Conservation (phyloP, 2,888 invertebrate genomes). For the Melipona bicolor region DNA sequence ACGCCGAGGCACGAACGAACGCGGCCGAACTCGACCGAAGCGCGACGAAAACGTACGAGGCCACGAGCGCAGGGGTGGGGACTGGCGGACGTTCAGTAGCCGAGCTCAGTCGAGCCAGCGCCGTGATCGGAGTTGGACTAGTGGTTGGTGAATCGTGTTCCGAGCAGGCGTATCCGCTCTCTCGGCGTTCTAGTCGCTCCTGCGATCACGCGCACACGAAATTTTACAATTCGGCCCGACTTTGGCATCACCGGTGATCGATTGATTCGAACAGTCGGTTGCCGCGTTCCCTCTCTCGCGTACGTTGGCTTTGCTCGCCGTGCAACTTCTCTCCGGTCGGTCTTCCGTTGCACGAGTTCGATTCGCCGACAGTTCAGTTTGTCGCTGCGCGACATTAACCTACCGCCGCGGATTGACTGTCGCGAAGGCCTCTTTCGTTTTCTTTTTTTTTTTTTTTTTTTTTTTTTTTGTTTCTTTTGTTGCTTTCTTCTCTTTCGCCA, state of each 20-base stretch:
- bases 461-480: background rate
- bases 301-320: slow-evolving; percentile 1
- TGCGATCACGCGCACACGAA: slow-evolving; percentile 60
- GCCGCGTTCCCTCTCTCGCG: slow-evolving; percentile 7
- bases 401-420: slow-evolving; percentile 42
- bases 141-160: slow-evolving; percentile 70
- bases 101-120: slow-evolving; percentile 81
- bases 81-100: slow-evolving; percentile 67
- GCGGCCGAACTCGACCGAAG: slow-evolving; percentile 53
- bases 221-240: slow-evolving; percentile 40
- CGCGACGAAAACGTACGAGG: slow-evolving; percentile 68
- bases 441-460: too few species aligned
- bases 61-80: slow-evolving; percentile 54
- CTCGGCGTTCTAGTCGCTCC: slow-evolving; percentile 53
- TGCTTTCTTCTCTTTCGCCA: slow-evolving; percentile 3
- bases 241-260: slow-evolving; percentile 48
- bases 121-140: slow-evolving; percentile 78
- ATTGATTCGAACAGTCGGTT: slow-evolving; percentile 7
- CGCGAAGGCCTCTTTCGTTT: slow-evolving; percentile 10
- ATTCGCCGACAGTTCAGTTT: slow-evolving; percentile 6
- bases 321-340: background rate
- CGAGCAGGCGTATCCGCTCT: slow-evolving; percentile 47
- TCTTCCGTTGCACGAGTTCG: background rate
- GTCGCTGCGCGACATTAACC: slow-evolving; percentile 6
- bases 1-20: slow-evolving; percentile 62